Evolutionary conservation across 2,888 invertebrate species (phyloP).

Genomic region (Anthoptus insignis): DNA sequence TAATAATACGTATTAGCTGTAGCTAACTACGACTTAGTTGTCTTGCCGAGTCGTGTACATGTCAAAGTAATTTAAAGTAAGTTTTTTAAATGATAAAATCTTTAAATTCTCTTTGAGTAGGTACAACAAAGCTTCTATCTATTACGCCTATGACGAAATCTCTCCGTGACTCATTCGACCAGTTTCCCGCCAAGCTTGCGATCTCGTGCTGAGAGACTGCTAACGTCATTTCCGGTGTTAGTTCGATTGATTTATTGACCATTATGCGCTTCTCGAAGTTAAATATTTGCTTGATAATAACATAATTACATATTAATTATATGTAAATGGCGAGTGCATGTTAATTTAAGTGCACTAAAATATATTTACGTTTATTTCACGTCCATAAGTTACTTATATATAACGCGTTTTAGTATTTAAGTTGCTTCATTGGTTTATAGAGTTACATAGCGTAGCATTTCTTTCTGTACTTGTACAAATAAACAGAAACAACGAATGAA

Average conservation of each 20-base stretch:
- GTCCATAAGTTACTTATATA: not conserved
- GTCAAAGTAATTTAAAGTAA: too few species aligned
- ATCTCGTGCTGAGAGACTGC: slow-evolving; percentile 14
- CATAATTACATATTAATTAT: slow-evolving; percentile 13
- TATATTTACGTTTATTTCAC: not conserved
- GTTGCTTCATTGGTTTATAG: not conserved
- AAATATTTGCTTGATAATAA: slow-evolving; percentile 27
- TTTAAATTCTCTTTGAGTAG: too few species aligned
- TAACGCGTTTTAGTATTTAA: not conserved
- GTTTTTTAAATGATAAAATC: too few species aligned
- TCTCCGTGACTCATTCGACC: too few species aligned
- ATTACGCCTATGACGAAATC: too few species aligned
- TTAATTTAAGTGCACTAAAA: slow-evolving; percentile 3
- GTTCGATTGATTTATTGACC: slow-evolving; percentile 17
- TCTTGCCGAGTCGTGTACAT: too few species aligned
- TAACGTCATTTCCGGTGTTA: slow-evolving; percentile 30
- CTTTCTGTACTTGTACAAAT: too few species aligned
- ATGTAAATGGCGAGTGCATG: slow-evolving; percentile 7
- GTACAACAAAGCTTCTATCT: too few species aligned
- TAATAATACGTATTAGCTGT: too few species aligned
- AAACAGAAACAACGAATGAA: too few species aligned
- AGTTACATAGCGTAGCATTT: not conserved
- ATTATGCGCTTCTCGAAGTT: slow-evolving; percentile 1
- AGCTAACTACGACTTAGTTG: too few species aligned
- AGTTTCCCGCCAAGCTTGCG: too few species aligned